Base-by-base conservation (phyloP, 2,888 invertebrate genomes). In the Allygus modestus region DNA sequence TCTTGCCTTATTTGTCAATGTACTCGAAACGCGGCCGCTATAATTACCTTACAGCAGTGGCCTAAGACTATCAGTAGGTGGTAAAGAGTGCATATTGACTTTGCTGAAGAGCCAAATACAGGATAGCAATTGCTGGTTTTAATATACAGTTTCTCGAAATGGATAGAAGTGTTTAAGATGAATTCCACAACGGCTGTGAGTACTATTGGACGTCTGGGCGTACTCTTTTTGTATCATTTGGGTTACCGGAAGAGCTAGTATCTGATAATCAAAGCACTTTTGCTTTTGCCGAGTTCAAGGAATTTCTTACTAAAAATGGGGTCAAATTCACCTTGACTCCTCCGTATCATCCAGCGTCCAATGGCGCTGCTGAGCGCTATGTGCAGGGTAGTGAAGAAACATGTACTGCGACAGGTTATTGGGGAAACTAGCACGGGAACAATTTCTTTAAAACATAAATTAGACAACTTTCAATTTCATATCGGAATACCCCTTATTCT, bases 71-170 rank as follows among this genome's bases (percentile, higher is more conserved):
- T 20, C 20, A 23, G 7, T 5, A 26, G 51, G 11, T 79, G 79
- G 79, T 23, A 51, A 12, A 0, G 46, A 11, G 26, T 79, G n/a
- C 79, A 79, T 28, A 79, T 79, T 51, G 79, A 79, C 26, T 46
- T 46, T 51, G 51, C 33, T 1, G 79, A 79, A 1, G 31, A 69
- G 2, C 28, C 31, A 4, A 51, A 4, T 15, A 17, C 51, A 0
- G 51, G 69, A 79, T 9, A 31, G 26, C 51, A 79, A 79, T 51
- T 79, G 79, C 23, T 79, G n/a, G 5, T 79, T 54, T 0, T 51
- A 0, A 31, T 79, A 11, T 51, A 79, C 26, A 54, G 31, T 51
- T 31, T 69, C 33, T 31, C 28, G 0, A 79, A 79, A 51, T 79
- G 79, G 79, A 9, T 46, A 26, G 58, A 51, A 33, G 51, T 79